These are phyloP conservation scores for Saccostrea glomerata DNA, from an alignment of 1,140 invertebrate species.

Conservation along the genomic window DNA sequence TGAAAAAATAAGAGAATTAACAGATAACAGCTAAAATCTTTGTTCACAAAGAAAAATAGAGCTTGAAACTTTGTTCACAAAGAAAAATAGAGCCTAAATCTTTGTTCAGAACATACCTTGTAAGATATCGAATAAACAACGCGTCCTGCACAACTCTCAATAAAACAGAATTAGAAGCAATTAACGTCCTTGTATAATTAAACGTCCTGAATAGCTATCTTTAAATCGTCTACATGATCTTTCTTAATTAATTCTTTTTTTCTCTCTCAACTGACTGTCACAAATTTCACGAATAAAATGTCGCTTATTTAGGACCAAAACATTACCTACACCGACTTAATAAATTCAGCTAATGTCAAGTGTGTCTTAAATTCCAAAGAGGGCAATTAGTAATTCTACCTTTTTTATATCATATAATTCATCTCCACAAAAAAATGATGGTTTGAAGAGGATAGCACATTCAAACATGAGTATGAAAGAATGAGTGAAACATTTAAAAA, in stretches of 20 bases:
- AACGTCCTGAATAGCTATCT: neutral
- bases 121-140: neutral
- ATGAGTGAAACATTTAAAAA: too few species aligned
- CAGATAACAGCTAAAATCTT: neutral
- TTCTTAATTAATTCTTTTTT: neutral
- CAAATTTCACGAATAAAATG: neutral
- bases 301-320: slow-evolving; percentile 1
- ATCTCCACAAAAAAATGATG: too few species aligned
- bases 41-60: neutral
- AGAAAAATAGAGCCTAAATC: neutral
- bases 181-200: neutral
- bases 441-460: too few species aligned
- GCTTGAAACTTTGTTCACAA: neutral
- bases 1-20: too few species aligned
- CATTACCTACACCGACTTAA: neutral
- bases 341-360: neutral
- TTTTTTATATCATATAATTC: too few species aligned
- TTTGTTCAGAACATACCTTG: neutral
- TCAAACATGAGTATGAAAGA: too few species aligned
- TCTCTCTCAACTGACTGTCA: neutral
- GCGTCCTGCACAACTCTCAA: neutral
- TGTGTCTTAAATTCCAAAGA: neutral
- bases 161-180: neutral
- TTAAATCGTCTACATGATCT: neutral
- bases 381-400: too few species aligned